Evolutionary conservation across 1,140 invertebrate species (phyloP), one percentile per base, ranked within the genome.

Genomic region (Hylaeus volcanicus): DNA sequence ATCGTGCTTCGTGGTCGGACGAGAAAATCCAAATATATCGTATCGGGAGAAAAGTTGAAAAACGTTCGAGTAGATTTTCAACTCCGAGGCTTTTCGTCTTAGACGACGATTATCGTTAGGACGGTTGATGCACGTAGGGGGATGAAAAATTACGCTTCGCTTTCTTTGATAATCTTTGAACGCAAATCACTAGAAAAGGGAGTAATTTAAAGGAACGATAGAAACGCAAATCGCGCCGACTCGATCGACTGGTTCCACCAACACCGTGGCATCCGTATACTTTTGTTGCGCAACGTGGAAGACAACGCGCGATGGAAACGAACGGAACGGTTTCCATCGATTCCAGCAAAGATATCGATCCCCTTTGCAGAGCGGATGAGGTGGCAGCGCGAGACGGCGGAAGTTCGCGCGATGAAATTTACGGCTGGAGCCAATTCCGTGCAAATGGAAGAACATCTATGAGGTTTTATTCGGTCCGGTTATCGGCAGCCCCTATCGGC

Each of bases 371-470:
- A 12, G 77, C 70, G 70, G 83, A 85, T 74, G 80, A 82, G 81
- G 70, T 74, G 78, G 51, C 65, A 79, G 72, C 68, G 80, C 70
- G 79, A 81, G 79, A 85, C 84, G 83, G 84, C 86, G 86, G 86
- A 87, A 81, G 85, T 87, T 83, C 56, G 78, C 81, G 78, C 83
- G 86, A 88, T 86, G 84, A 88, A 86, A 88, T 88, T 88, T 85
- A 88, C 87, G 86, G 76, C 87, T 64, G 43, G 71, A 82, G 74
- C 86, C 84, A 86, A 88, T 86, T 88, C 86, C 79, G 73, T 70
- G 84, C 72, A 81, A 89, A 89, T 89, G 89, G 82, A 89, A 89
- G 88, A 88, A 84, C 87, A 78, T 88, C 86, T 80, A 85, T 77
- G 87, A 88, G 86, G 83, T 88, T 88, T 88, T 88, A 88, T 88